phyloP scores from a whole-genome alignment of 2,888 invertebrate species.

The Gastrophysa polygoni region DNA sequence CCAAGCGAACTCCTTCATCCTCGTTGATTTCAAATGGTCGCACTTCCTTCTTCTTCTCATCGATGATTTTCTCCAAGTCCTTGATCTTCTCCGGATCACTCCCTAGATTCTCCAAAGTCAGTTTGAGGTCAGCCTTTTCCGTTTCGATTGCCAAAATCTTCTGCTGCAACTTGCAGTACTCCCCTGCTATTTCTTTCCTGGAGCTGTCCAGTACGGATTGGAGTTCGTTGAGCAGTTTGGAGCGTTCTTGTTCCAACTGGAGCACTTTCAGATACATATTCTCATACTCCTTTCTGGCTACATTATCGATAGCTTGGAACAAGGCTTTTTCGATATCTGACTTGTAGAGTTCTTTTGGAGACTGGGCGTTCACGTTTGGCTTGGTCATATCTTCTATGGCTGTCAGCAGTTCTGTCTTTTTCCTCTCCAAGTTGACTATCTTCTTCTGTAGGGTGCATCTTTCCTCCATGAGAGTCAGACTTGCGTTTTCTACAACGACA shows the following conservation, averaged over 20 bases:
- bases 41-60: neutral
- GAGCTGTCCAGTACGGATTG: slow-evolving; percentile 39
- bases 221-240: slow-evolving; percentile 36
- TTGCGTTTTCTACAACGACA: slow-evolving; percentile 20
- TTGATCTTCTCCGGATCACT: slow-evolving; percentile 2
- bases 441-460: slow-evolving; percentile 36
- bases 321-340: slow-evolving; percentile 29
- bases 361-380: slow-evolving; percentile 16
- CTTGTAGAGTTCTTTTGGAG: slow-evolving; percentile 22
- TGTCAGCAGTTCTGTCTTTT: slow-evolving; percentile 37
- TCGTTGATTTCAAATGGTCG: neutral
- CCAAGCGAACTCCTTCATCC: slow-evolving; percentile 16
- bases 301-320: slow-evolving; percentile 25
- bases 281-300: slow-evolving; percentile 36
- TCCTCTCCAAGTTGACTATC: slow-evolving; percentile 38
- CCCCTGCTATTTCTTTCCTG: slow-evolving; percentile 39
- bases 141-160: slow-evolving; percentile 39
- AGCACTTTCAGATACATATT: slow-evolving; percentile 36
- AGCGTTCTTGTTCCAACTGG: slow-evolving; percentile 40
- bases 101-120: slow-evolving; percentile 13
- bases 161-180: slow-evolving; percentile 37
- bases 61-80: neutral
- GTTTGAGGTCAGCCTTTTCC: slow-evolving; percentile 29
- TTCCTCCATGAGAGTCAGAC: slow-evolving; percentile 31
- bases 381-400: slow-evolving; percentile 37